Percentiles rank a stretch among this genome's conserved stretches.
These are phyloP conservation scores for Protobothrops flavoviridis DNA, from an alignment of 2,113 vertebrate genomes.

Conservation along the genomic window DNA sequence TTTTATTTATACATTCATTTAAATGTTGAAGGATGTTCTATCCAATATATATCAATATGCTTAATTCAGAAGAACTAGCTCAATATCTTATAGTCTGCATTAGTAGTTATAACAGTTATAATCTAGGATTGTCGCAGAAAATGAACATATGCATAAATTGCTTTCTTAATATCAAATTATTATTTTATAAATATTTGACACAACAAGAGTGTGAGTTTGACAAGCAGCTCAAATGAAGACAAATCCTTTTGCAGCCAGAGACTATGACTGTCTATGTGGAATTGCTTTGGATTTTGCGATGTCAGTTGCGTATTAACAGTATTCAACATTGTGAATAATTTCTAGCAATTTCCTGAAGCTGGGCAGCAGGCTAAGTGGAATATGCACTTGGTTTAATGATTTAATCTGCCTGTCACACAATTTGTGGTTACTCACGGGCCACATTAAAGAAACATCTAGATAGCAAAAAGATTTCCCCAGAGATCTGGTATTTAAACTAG, in stretches of 20 bases:
- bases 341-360: conserved; percentile 10
- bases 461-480: conserved; percentile 21
- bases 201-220: neutral
- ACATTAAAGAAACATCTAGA: conserved; percentile 20
- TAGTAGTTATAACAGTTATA: neutral
- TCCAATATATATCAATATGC: neutral
- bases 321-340: neutral
- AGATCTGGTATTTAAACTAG: conserved; percentile 26
- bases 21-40: neutral
- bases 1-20: neutral
- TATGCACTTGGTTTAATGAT: conserved; percentile 15
- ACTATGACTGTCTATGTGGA: neutral
- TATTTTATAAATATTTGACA: neutral
- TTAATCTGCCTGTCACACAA: conserved; percentile 33
- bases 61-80: neutral
- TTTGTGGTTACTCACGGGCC: conserved; percentile 26
- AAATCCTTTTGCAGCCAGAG: neutral
- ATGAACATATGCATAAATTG: neutral
- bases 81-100: neutral
- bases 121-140: neutral
- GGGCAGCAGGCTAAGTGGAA: conserved; percentile 18
- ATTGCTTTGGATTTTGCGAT: neutral
- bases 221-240: neutral
- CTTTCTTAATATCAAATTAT: neutral
- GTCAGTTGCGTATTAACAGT: conserved; percentile 5